phyloP scores from a whole-genome alignment of 2,888 invertebrate species.

The Pachydiplax longipennis region DNA sequence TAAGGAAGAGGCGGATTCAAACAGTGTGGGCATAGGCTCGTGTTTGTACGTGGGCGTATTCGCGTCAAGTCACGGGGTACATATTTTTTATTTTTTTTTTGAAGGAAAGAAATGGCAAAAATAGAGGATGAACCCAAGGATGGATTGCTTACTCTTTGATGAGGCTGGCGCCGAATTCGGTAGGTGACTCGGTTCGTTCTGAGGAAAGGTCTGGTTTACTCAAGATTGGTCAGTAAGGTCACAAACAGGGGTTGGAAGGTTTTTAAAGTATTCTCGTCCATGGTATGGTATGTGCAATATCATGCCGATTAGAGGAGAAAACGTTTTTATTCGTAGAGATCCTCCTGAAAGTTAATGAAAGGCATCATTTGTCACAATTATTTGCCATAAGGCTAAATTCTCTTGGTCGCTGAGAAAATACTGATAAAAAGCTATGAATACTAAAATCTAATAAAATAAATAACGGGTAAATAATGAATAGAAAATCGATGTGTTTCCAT shows the following conservation, averaged over 20 bases:
- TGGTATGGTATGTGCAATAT: neutral
- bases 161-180: neutral
- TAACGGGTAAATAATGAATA: no score
- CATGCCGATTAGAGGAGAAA: neutral
- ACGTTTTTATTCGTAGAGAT: no score
- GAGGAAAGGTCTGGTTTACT: neutral
- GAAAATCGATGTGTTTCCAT: no score
- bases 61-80: neutral
- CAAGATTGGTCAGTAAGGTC: neutral
- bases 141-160: neutral
- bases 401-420: no score
- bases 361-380: no score
- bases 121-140: neutral
- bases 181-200: neutral
- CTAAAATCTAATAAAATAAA: no score
- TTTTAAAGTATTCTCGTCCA: neutral
- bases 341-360: no score
- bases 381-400: no score
- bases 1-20: neutral
- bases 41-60: slow-evolving; percentile 6
- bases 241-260: neutral
- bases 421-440: no score
- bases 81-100: neutral
- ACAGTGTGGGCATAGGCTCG: slow-evolving; percentile 1
- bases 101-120: neutral